Percentiles rank a stretch among this genome's conserved stretches.
phyloP scores from a whole-genome alignment of 2,797 vertebrate species.

The Alectoris magna region DNA sequence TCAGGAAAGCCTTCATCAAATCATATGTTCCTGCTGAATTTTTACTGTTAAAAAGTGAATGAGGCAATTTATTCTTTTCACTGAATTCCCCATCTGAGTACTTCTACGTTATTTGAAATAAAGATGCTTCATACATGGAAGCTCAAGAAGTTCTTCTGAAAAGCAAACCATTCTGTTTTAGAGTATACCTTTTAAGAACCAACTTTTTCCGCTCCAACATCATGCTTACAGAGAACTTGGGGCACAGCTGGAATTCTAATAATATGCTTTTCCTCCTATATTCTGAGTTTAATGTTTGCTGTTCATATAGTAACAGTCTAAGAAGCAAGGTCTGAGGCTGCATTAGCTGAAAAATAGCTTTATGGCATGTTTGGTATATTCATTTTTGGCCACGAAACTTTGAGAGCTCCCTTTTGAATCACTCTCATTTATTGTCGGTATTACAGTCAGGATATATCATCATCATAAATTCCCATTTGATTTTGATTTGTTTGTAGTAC shows the following conservation, averaged over 20 bases:
- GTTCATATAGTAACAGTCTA: background rate
- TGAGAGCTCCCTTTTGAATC: background rate
- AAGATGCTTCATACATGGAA: background rate
- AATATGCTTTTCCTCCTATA: background rate
- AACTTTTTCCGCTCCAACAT: background rate
- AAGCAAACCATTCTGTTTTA: background rate
- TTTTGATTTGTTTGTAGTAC: background rate
- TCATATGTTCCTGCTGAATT: background rate
- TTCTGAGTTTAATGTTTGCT: background rate
- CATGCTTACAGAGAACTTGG: background rate
- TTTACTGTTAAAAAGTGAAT: background rate
- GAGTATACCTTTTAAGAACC: background rate
- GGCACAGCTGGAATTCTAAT: background rate
- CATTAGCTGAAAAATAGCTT: background rate
- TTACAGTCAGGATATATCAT: background rate
- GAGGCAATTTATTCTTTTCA: background rate
- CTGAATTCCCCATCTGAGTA: background rate
- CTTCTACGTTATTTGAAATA: background rate
- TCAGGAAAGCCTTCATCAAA: background rate
- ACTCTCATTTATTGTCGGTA: background rate
- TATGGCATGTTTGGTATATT: background rate
- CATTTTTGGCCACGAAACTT: background rate
- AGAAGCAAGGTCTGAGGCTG: background rate
- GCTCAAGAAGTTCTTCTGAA: background rate
- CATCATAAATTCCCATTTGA: background rate